Evolutionary conservation across 92 coral and sea anemone species (phyloP).

Genomic region (Palythoa caribaeorum): DNA sequence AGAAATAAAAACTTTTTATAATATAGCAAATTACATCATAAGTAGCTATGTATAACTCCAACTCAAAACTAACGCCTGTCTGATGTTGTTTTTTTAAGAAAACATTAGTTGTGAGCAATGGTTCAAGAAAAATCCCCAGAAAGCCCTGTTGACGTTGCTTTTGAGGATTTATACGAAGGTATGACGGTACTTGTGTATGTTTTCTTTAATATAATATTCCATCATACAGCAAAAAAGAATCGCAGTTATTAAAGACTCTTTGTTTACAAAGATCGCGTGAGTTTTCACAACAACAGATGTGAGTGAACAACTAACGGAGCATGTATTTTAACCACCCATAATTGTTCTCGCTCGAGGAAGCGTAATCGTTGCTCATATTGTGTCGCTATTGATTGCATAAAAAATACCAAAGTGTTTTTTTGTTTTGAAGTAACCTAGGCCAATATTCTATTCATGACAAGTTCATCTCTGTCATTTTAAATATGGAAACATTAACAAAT

Average conservation of each 20-base stretch:
- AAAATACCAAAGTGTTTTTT: conserved; percentile 10
- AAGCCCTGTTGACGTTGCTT: conserved; percentile 39
- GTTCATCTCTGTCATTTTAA: neutral
- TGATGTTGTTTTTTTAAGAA: neutral
- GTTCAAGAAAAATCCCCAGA: conserved; percentile 41
- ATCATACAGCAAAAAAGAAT: neutral
- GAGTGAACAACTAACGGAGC: neutral
- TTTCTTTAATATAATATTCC: neutral
- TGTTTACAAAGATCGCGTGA: conserved; percentile 38
- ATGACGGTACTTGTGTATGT: neutral
- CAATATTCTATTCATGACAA: conserved; percentile 21
- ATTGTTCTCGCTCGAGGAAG: conserved; percentile 33
- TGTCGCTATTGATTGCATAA: conserved; percentile 46
- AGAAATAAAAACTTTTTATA: no score
- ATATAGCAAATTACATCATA: neutral
- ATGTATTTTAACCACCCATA: conserved; percentile 14
- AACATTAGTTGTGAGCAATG: conserved; percentile 2
- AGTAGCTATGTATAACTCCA: neutral
- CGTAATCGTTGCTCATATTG: neutral
- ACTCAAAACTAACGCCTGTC: neutral
- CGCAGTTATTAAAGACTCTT: neutral
- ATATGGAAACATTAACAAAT: neutral
- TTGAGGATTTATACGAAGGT: conserved; percentile 46
- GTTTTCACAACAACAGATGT: neutral
- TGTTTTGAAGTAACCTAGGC: neutral